Percentiles rank a stretch among this genome's conserved stretches.
These are phyloP conservation scores for Diadumene lineata DNA, from an alignment of 92 coral and sea anemone species.

Conservation along the genomic window DNA sequence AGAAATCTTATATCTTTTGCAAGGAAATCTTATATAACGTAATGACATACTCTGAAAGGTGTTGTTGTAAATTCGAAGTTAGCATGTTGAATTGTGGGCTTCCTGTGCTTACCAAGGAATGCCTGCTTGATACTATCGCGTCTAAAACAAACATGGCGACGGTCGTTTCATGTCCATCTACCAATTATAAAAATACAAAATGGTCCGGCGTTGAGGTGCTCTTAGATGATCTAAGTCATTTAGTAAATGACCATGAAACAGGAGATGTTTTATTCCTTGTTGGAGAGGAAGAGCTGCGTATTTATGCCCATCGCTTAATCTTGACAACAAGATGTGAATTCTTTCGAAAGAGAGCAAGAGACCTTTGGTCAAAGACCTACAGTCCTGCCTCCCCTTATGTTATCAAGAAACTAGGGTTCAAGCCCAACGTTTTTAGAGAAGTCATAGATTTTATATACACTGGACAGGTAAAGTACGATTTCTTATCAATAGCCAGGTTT, in stretches of 20 bases:
- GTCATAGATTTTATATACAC: conserved; percentile 83
- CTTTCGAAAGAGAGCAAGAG: conserved; percentile 67
- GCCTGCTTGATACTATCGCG: conserved; percentile 35
- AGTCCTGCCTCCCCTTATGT: conserved; percentile 61
- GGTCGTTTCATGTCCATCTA: conserved; percentile 27
- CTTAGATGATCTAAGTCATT: conserved; percentile 60
- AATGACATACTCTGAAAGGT: no score
- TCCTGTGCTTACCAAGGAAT: conserved; percentile 30
- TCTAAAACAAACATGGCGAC: conserved; percentile 79
- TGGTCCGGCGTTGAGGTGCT: conserved; percentile 75
- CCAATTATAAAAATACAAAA: conserved; percentile 32
- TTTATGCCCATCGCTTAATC: conserved; percentile 80
- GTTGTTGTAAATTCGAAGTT: background rate
- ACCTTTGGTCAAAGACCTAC: conserved; percentile 54
- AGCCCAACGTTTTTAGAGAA: conserved; percentile 78
- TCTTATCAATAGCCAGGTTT: no score
- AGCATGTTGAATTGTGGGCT: conserved; percentile 4
- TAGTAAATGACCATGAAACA: conserved; percentile 76
- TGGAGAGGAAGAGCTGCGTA: conserved; percentile 61
- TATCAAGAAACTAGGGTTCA: conserved; percentile 60
- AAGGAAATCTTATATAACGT: no score
- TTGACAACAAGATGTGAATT: conserved; percentile 65
- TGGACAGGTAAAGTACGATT: conserved; percentile 84
- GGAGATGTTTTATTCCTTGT: conserved; percentile 82
- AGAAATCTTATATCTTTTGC: no score